These are phyloP conservation scores for Morpho deidamia DNA, from an alignment of 2,888 invertebrate species.

Conservation along the genomic window DNA sequence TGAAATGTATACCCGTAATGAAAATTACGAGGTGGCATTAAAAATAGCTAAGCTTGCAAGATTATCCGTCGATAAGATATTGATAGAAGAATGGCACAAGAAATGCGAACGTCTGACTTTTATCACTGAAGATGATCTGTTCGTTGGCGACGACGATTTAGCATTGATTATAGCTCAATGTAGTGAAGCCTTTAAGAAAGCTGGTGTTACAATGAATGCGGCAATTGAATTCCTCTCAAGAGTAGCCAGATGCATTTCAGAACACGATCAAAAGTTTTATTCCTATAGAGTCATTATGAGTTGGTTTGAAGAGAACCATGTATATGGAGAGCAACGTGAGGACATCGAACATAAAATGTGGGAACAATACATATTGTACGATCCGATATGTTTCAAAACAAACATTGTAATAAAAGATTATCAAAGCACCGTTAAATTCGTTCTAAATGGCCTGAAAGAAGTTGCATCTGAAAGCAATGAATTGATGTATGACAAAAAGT, in stretches of 20 bases:
- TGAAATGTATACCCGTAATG: slow-evolving; percentile 63
- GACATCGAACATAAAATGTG: slow-evolving; percentile 70
- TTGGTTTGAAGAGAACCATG: slow-evolving; percentile 65
- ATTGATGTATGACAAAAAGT: slow-evolving; percentile 44
- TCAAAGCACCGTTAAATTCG: slow-evolving; percentile 53
- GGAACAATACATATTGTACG: slow-evolving; percentile 48
- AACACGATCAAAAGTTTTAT: slow-evolving; percentile 71
- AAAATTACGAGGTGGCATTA: slow-evolving; percentile 77
- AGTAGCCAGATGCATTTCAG: slow-evolving; percentile 68
- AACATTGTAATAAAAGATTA: slow-evolving; percentile 43
- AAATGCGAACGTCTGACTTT: slow-evolving; percentile 50
- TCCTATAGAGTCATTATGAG: slow-evolving; percentile 65
- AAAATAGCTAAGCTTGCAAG: slow-evolving; percentile 74
- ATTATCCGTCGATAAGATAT: slow-evolving; percentile 69
- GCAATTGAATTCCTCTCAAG: slow-evolving; percentile 81
- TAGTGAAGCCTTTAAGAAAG: slow-evolving; percentile 79
- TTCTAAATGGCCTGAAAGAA: slow-evolving; percentile 59
- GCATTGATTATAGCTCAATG: slow-evolving; percentile 79
- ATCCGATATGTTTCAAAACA: neutral
- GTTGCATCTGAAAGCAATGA: slow-evolving; percentile 46
- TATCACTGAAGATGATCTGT: slow-evolving; percentile 40
- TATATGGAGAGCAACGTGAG: slow-evolving; percentile 56
- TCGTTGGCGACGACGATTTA: slow-evolving; percentile 52
- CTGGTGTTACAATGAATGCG: slow-evolving; percentile 79
- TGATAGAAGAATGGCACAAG: slow-evolving; percentile 75